Evolutionary conservation across 2,113 vertebrate species (phyloP).

Genomic region (Salvelinus namaycush): DNA sequence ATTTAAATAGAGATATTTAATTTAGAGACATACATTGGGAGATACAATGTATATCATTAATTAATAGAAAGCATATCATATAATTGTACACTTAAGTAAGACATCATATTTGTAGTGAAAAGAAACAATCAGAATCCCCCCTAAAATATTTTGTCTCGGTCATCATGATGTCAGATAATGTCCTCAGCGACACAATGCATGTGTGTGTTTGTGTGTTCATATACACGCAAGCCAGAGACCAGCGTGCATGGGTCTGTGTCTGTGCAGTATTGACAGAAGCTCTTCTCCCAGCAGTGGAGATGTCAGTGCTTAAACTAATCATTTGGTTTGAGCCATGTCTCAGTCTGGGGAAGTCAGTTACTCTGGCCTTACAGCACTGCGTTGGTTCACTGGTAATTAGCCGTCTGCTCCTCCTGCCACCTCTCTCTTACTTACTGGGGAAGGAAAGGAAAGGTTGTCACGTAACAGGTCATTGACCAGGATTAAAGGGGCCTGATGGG

Average conservation of each 20-base stretch:
- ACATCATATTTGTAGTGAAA: too few species aligned
- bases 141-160: too few species aligned
- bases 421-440: neutral
- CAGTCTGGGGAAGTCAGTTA: neutral
- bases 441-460: neutral
- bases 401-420: neutral
- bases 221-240: neutral
- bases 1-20: too few species aligned
- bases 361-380: neutral
- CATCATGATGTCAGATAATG: too few species aligned
- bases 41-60: too few species aligned
- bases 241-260: constrained; percentile 30
- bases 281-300: neutral
- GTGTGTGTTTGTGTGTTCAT: constrained; percentile 19
- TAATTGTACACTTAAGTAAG: too few species aligned
- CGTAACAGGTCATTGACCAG: neutral
- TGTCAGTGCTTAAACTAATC: constrained; percentile 18
- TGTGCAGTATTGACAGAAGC: constrained; percentile 6
- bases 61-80: neutral
- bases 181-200: neutral
- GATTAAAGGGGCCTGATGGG: neutral
- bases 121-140: too few species aligned
- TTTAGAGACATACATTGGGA: too few species aligned
- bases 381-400: neutral
- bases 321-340: neutral